These are phyloP conservation scores for Tetrao urogallus DNA, from an alignment of 2,113 vertebrate genomes.

Conservation along the genomic window DNA sequence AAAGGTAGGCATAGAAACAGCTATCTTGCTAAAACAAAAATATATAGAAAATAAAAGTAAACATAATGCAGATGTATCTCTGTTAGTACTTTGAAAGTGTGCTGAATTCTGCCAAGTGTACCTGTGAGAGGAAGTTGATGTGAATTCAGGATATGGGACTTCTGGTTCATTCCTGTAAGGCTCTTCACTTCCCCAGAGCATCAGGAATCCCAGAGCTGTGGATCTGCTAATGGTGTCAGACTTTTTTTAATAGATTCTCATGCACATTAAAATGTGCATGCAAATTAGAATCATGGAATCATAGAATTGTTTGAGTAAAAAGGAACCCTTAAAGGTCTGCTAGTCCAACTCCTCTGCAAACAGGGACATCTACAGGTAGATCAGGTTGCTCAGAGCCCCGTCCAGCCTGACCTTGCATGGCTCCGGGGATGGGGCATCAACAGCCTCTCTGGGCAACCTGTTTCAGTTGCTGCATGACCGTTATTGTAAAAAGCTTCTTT, in stretches of 20 bases:
- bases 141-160: neutral
- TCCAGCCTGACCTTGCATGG: neutral
- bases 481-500: too few species aligned
- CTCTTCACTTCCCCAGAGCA: neutral
- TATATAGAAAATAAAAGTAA: neutral
- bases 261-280: neutral
- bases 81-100: neutral
- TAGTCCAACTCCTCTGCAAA: neutral
- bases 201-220: neutral
- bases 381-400: neutral
- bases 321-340: neutral
- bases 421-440: too few species aligned
- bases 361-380: neutral
- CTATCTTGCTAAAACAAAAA: neutral
- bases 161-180: neutral
- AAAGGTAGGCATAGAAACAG: neutral
- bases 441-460: too few species aligned
- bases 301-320: neutral
- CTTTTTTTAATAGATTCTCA: neutral
- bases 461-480: too few species aligned
- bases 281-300: neutral
- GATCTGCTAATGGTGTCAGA: neutral
- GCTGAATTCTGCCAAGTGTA: rapidly evolving
- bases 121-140: neutral
- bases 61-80: neutral